Evolutionary conservation across 2,888 invertebrate genomes (phyloP), one percentile per base, ranked within the genome.

Genomic region (Tiliacea aurago): DNA sequence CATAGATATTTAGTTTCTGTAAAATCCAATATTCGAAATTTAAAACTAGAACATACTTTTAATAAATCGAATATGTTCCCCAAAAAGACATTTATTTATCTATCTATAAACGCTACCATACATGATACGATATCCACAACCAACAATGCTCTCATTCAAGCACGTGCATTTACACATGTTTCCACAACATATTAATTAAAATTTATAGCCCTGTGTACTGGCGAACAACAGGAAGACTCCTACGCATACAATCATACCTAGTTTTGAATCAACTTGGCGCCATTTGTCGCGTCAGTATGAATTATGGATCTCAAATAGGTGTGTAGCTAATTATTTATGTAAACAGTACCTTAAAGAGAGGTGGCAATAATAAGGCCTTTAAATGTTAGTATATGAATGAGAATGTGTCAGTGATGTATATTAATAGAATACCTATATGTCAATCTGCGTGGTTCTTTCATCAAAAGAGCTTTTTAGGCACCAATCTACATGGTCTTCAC

Each of bases 201-300:
- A 83, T 81, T 80, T 78, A 78, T 72, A 37, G 63, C 61, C 28
- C 28, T 81, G 58, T 66, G 65, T 59, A 55, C 72, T 49, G 2
- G 13, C 5, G 6, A 33, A 33, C 10, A 81, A 71, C 83, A 82
- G 75, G 75, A 79, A 66, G 62, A 68, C 70, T 47, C 82, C 70
- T 75, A 75, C 79, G 23, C 64, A 47, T 33, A 55, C 18, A 20
- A 15, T 13, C 37, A 43, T 28, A 55, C 64, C 11, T 37, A 59
- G n/a, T 56, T 74, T 53, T 47, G 33, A 47, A 53, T 41, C 47
- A 18, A 53, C 47, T 37, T 55, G 76, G 76, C 71, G 81, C 72
- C 72, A 45, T 61, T 70, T 65, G 56, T 59, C 33, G 70, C 58
- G 11, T 41, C 55, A 23, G 9, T 59, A 70, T 80, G 71, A 70